Conservation (phyloP, 2,888 invertebrate genomes). For the Lithodes maja region DNA sequence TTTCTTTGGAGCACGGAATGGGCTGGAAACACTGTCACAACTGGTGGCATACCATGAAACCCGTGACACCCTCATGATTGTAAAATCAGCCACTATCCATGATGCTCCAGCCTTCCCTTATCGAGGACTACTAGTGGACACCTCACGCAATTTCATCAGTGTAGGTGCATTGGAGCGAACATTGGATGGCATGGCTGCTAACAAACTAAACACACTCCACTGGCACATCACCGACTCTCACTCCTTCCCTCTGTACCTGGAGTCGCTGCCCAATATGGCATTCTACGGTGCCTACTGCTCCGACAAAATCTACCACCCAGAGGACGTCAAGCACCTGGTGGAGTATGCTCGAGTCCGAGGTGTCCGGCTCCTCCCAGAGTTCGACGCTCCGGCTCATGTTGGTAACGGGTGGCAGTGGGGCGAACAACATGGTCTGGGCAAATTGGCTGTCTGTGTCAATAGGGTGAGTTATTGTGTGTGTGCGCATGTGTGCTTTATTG, state of each 20-base stretch:
- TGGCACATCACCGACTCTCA: slow-evolving; percentile 77
- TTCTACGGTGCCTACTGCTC: slow-evolving; percentile 68
- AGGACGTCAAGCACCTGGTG: slow-evolving; percentile 83
- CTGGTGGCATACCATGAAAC: slow-evolving; percentile 78
- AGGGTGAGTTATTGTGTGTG: slow-evolving; percentile 74
- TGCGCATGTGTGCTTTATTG: no score
- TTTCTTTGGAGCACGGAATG: slow-evolving; percentile 85
- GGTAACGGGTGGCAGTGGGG: slow-evolving; percentile 93
- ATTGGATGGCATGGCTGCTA: slow-evolving; percentile 68
- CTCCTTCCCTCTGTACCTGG: slow-evolving; percentile 77
- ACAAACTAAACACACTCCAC: slow-evolving; percentile 77
- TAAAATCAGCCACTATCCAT: slow-evolving; percentile 46
- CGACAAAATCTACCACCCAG: slow-evolving; percentile 81
- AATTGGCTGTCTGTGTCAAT: slow-evolving; percentile 87
- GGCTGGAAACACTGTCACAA: slow-evolving; percentile 83
- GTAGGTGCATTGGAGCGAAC: slow-evolving; percentile 58
- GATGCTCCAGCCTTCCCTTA: slow-evolving; percentile 78
- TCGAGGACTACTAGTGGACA: slow-evolving; percentile 78
- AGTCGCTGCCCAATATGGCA: slow-evolving; percentile 72
- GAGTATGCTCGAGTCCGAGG: slow-evolving; percentile 87
- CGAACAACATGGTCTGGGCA: slow-evolving; percentile 83
- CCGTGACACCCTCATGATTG: slow-evolving; percentile 61
- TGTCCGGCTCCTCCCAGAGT: slow-evolving; percentile 91
- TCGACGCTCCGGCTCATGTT: slow-evolving; percentile 95
- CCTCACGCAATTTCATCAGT: slow-evolving; percentile 75